Base-by-base conservation (phyloP, 1,140 invertebrate genomes). In the Orchesella cincta region DNA sequence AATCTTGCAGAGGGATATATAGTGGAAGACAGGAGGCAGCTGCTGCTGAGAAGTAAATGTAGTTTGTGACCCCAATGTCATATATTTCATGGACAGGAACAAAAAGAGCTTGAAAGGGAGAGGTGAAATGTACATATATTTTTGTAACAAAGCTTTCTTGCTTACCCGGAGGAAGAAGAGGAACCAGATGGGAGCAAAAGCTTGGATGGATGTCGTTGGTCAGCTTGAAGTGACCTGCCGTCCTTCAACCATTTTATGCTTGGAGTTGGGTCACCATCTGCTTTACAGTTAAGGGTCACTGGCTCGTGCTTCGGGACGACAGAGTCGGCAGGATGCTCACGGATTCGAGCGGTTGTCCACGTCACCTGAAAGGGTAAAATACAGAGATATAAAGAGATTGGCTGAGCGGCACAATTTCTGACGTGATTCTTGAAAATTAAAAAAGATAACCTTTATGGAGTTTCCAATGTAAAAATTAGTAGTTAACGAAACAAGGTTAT, bases 221-320 rank as follows among this genome's bases (percentile, higher is more conserved):
- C 92, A 62, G 90, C 88, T 14, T 90, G 90, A 52, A 93, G 89
- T 31, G 88, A 88, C 82, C 92, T 90, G 0, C 94, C 94, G 86
- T 96, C 94, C 85, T 93, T 93, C 87, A 91, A 96, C 95, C 95
- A 97, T 82, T 93, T 92, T 82, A 97, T 94, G 39, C 88, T 88
- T 18, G 95, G 94, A 77, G 92, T 90, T 0, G 95, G 95, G 79
- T 93, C 91, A 46, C 95, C 95, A 84, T 97, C 94, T 3, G 83
- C 83, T 77, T 84, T 84, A 80, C 87, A 88, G 79, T 87, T 86
- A 26, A 87, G 82, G 18, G 87, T 89, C n/a, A 85, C 87, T 26
- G 88, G 88, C 51, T 88, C 86, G 78, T 87, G 86, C 75, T 85
- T 86, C 18, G 86, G 85, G 23, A 88, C 86, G 70, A 88, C 85